A percentile compares a stretch with the other conserved stretches of the same genome.
phyloP scores from a whole-genome alignment of 2,797 vertebrate genomes.

The Crenuchus spilurus region DNA sequence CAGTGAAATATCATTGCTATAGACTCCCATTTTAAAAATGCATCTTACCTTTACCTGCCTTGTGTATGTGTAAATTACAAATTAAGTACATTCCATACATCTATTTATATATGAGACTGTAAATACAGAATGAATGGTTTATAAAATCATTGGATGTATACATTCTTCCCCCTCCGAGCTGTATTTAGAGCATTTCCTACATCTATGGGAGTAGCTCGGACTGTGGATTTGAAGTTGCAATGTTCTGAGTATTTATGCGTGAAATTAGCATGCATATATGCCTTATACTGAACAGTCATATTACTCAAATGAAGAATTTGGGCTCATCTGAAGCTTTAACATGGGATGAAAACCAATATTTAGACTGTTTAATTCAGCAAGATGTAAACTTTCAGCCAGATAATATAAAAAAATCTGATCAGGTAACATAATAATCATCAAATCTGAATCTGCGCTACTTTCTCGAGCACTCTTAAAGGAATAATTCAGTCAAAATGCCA shows the following conservation, averaged over 20 bases:
- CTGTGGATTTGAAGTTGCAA: neutral
- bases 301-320: neutral
- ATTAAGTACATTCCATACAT: slow-evolving; percentile 75
- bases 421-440: too few relatives aligned
- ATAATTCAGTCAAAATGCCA: too few relatives aligned
- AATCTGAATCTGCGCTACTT: too few relatives aligned
- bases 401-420: too few relatives aligned
- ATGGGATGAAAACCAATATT: too few relatives aligned
- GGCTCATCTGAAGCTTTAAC: neutral
- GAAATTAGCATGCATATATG: slow-evolving; percentile 18
- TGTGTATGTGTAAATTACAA: slow-evolving; percentile 73
- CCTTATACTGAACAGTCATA: slow-evolving; percentile 15
- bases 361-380: too few relatives aligned
- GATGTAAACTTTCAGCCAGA: too few relatives aligned
- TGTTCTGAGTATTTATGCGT: neutral
- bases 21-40: slow-evolving; percentile 36
- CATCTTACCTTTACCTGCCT: slow-evolving; percentile 71
- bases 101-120: slow-evolving; percentile 70
- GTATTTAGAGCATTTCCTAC: neutral
- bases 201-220: neutral
- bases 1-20: neutral
- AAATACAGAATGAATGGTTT: slow-evolving; percentile 68
- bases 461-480: too few relatives aligned
- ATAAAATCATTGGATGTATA: slow-evolving; percentile 72
- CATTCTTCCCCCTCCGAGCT: slow-evolving; percentile 64